These are phyloP conservation scores for Elysia chlorotica DNA, from an alignment of 1,140 invertebrate genomes.

Conservation along the genomic window DNA sequence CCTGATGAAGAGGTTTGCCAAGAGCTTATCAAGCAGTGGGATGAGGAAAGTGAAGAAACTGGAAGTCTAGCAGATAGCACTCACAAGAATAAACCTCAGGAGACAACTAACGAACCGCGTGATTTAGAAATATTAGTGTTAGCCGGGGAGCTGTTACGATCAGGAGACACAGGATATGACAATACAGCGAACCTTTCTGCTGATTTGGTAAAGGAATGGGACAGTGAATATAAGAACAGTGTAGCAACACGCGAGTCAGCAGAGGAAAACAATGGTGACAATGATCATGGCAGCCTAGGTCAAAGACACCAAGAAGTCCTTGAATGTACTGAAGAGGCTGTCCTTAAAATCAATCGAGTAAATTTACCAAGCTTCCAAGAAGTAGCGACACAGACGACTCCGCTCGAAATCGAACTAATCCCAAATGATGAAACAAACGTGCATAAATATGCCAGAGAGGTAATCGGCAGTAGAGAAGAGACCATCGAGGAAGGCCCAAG, in stretches of 20 bases:
- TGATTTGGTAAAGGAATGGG: neutral
- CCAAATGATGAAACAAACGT: too few species aligned
- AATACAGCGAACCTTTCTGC: neutral
- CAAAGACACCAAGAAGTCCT: neutral
- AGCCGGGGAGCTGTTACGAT: neutral
- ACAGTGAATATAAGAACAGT: neutral
- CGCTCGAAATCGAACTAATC: too few species aligned
- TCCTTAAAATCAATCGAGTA: neutral
- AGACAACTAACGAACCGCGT: too few species aligned
- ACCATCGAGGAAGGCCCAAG: too few species aligned
- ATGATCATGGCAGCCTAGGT: neutral
- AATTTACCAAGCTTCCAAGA: neutral
- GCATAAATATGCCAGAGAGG: too few species aligned
- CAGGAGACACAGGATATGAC: neutral
- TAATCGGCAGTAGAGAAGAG: too few species aligned
- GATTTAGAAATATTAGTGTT: constrained; percentile 2
- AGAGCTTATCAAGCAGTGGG: too few species aligned
- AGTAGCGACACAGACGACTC: neutral
- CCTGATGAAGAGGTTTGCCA: too few species aligned
- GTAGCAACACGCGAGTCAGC: neutral
- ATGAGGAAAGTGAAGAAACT: too few species aligned
- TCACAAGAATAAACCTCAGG: too few species aligned
- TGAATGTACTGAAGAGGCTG: too few species aligned
- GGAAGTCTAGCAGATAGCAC: too few species aligned
- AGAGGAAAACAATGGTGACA: neutral